Evolutionary conservation across 2,888 invertebrate species (phyloP).

Genomic region (Pachliopta kotzebuea): DNA sequence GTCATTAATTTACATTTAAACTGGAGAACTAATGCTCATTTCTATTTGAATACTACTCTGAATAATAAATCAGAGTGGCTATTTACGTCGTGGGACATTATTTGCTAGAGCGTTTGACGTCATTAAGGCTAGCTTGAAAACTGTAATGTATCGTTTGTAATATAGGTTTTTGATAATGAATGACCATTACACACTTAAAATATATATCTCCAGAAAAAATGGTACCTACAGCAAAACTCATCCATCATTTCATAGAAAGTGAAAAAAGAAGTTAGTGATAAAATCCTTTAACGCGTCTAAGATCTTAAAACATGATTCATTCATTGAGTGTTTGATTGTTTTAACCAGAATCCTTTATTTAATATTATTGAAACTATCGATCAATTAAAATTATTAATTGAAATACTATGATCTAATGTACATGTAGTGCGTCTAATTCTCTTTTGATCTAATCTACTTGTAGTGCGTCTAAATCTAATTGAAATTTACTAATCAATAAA

Average conservation of each 20-base stretch:
- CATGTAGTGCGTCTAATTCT: too few species aligned
- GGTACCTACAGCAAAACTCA: too few species aligned
- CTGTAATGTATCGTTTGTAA: neutral
- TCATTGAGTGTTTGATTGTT: too few species aligned
- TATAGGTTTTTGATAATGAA: too few species aligned
- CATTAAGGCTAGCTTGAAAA: neutral
- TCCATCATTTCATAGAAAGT: too few species aligned
- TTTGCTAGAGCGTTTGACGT: neutral
- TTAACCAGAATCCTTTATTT: neutral
- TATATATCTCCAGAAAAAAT: too few species aligned
- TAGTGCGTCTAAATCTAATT: conserved; percentile 6
- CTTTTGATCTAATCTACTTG: too few species aligned
- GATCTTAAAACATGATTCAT: too few species aligned
- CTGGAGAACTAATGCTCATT: conserved; percentile 14
- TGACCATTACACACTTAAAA: too few species aligned
- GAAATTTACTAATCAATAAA: conserved; percentile 20
- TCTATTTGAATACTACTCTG: conserved; percentile 11
- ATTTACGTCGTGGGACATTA: conserved; percentile 3
- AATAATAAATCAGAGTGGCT: conserved; percentile 22
- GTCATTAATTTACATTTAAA: conserved; percentile 16
- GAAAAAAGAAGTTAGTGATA: too few species aligned
- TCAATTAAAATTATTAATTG: neutral
- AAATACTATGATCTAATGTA: too few species aligned
- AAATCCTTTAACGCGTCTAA: too few species aligned
- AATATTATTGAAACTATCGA: neutral